A percentile compares a stretch with the other conserved stretches of the same genome.
phyloP scores from a whole-genome alignment of 2,888 invertebrate genomes.

The Nemoura dubitans region DNA sequence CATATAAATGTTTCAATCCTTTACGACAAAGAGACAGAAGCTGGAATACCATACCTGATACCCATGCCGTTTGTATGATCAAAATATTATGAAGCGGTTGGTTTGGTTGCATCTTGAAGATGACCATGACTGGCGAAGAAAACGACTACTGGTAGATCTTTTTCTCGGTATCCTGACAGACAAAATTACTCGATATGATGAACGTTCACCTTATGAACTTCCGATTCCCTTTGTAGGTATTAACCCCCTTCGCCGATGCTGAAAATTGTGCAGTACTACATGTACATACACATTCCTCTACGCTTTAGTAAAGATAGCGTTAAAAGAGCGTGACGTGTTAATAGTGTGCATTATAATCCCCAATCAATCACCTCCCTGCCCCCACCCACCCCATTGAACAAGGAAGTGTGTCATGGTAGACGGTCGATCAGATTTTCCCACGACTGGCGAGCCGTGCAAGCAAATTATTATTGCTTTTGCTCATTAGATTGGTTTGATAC shows the following conservation, averaged over 20 bases:
- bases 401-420: slow-evolving; percentile 40
- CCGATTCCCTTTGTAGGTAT: background rate
- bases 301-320: background rate
- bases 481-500: background rate
- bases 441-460: background rate
- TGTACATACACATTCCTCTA: background rate
- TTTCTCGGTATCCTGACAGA: background rate
- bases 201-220: background rate
- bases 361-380: slow-evolving; percentile 32
- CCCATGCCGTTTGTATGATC: no score
- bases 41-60: no score
- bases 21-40: no score
- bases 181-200: background rate
- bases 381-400: slow-evolving; percentile 1
- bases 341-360: slow-evolving; percentile 20
- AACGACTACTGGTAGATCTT: background rate
- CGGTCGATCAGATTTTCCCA: slow-evolving; percentile 34
- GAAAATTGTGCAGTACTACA: background rate
- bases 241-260: background rate
- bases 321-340: background rate
- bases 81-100: no score
- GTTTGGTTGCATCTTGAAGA: no score
- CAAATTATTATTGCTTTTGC: background rate
- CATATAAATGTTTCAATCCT: no score
- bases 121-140: no score